Evolutionary conservation across 2,888 invertebrate species (phyloP).

Genomic region (Drosophila nigritarsus): DNA sequence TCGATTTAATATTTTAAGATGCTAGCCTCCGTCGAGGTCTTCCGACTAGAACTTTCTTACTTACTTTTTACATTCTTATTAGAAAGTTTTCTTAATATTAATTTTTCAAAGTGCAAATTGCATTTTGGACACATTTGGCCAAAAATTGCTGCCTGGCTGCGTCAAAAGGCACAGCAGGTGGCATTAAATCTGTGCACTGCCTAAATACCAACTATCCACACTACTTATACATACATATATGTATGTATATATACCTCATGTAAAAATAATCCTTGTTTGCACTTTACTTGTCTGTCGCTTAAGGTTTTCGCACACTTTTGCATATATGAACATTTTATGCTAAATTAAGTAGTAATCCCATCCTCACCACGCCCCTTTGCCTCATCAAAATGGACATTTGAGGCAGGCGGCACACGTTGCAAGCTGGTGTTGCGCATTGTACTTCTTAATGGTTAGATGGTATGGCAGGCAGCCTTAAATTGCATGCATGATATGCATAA

Average conservation of each 20-base stretch:
- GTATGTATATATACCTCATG: constrained; percentile 15
- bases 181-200: constrained; percentile 42
- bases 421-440: constrained; percentile 44
- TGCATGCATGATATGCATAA: constrained; percentile 70
- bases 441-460: constrained; percentile 55
- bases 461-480: constrained; percentile 62
- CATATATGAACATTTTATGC: constrained; percentile 59
- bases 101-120: background rate
- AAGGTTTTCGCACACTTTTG: constrained; percentile 26
- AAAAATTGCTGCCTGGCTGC: constrained; percentile 6
- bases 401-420: constrained; percentile 44
- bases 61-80: background rate
- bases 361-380: background rate
- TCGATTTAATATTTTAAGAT: background rate
- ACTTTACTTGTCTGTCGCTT: constrained; percentile 28
- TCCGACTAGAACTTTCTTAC: background rate
- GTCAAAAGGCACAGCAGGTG: constrained; percentile 32
- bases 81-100: background rate
- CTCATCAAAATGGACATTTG: constrained; percentile 20
- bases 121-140: background rate
- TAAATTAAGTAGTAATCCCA: constrained; percentile 26
- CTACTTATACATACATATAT: constrained; percentile 38
- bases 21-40: background rate
- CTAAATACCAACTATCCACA: constrained; percentile 42
- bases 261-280: constrained; percentile 53